phyloP scores from a whole-genome alignment of 1,140 invertebrate genomes.

The Hestina assimilis region DNA sequence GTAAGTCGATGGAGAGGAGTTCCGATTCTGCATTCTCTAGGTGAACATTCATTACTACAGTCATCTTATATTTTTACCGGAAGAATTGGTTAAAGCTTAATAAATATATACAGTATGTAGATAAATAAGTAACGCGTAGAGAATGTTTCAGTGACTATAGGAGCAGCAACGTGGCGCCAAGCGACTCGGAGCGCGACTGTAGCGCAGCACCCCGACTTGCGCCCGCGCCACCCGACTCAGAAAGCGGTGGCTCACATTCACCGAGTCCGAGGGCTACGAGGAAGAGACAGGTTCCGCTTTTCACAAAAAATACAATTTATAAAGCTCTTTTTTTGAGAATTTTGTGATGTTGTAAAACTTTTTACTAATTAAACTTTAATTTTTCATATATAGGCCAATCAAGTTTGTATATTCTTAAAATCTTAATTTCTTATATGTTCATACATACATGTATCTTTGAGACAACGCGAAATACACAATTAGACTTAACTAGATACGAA shows the following conservation, averaged over 20 bases:
- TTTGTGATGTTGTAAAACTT: too few species aligned
- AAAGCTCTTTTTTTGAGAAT: too few species aligned
- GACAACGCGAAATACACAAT: too few species aligned
- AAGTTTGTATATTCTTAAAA: too few species aligned
- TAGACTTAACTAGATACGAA: too few species aligned
- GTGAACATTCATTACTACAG: conserved; percentile 79
- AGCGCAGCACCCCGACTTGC: conserved; percentile 78
- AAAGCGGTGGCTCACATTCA: conserved; percentile 91
- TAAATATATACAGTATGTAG: not conserved
- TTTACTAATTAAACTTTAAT: too few species aligned
- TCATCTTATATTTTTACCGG: not conserved
- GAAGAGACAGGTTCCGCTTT: conserved; percentile 88
- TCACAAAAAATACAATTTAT: too few species aligned
- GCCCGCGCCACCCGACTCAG: conserved; percentile 86
- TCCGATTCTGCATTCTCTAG: conserved; percentile 95
- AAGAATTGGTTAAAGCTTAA: not conserved
- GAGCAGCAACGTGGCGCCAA: conserved; percentile 91
- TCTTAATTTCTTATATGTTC: too few species aligned
- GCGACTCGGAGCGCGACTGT: conserved; percentile 92
- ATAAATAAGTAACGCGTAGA: conserved; percentile 47
- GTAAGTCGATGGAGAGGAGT: conserved; percentile 93
- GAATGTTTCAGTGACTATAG: conserved; percentile 90
- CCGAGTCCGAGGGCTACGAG: conserved; percentile 90
- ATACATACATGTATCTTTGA: too few species aligned
- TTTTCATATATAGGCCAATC: too few species aligned